Base-by-base conservation (phyloP, 2,797 vertebrate species). In the Typhlichthys subterraneus region DNA sequence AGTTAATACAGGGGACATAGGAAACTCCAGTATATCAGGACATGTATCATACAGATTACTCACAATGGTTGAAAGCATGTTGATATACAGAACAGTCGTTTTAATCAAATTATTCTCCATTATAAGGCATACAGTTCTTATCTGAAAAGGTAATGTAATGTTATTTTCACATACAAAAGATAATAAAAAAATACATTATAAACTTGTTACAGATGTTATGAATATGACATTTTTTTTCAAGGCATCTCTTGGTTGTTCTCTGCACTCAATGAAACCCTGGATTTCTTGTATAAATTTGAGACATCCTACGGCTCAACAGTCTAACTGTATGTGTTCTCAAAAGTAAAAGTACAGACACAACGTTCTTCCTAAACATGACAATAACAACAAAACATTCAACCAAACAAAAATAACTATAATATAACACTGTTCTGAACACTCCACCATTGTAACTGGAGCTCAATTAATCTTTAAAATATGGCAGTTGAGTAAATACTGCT, bases 141-240 rank as follows among this genome's bases (percentile, higher is more conserved):
- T 91, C 88, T 87, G 85, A 86, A 91, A 92, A 89, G 81, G 79
- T 90, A 57, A 86, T 93, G 92, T 93, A 93, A 92, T 94, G 89
- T 93, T 92, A 91, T 90, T 89, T 85, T 78, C 87, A 90, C 74
- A 84, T 92, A 93, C 87, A 93, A 94, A 93, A 93, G 87, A 86
- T 86, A 87, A 92, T 94, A 93, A 87, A 93, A 93, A 94, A 93
- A 93, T 92, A 93, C 92, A 93, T 90, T 89, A 91, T 89, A 88
- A 92, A 91, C 81, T 82, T 88, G 89, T 92, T 91, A 92, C 89
- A 91, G 82, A 83, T 89, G 88, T 91, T 91, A 90, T 74, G 79
- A 79, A 88, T 76, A 80, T 50, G 69, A 70, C 82, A 72, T 38
- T 62, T 82, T 80, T 72, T 79, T 42, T 74, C 72, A 88, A 92